phyloP scores from a whole-genome alignment of 2,113 vertebrate genomes.

The Forbesichthys papilliferus region DNA sequence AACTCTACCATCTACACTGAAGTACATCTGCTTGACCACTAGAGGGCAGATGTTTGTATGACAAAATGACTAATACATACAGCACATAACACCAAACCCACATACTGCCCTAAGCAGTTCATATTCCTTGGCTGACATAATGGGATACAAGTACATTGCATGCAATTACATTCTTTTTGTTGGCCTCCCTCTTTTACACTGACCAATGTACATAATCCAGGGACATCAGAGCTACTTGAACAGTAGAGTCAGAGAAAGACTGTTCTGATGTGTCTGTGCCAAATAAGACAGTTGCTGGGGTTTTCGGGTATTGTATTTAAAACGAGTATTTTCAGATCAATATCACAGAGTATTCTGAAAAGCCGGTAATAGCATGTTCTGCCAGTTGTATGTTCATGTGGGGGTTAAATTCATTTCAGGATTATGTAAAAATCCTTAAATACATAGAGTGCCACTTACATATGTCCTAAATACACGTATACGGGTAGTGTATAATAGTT shows the following conservation, averaged over 20 bases:
- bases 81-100: background rate
- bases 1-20: background rate
- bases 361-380: background rate
- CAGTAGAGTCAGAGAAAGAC: constrained; percentile 14
- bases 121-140: constrained; percentile 6
- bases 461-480: background rate
- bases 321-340: constrained; percentile 2
- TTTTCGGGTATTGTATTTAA: background rate
- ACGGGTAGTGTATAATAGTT: background rate
- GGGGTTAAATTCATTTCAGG: background rate
- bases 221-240: constrained; percentile 8
- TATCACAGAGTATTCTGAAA: constrained; percentile 3
- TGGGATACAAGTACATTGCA: constrained; percentile 22
- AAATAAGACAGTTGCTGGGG: constrained; percentile 2
- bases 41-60: constrained; percentile 26
- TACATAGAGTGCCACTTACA: background rate
- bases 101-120: constrained; percentile 11
- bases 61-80: background rate
- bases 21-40: constrained; percentile 20
- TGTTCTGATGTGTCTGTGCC: constrained; percentile 24
- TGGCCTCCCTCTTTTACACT: background rate
- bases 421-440: background rate
- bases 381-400: background rate
- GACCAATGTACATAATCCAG: background rate
- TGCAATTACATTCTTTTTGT: constrained; percentile 36